phyloP scores from a whole-genome alignment of 2,113 vertebrate species.

The Manacus vitellinus region DNA sequence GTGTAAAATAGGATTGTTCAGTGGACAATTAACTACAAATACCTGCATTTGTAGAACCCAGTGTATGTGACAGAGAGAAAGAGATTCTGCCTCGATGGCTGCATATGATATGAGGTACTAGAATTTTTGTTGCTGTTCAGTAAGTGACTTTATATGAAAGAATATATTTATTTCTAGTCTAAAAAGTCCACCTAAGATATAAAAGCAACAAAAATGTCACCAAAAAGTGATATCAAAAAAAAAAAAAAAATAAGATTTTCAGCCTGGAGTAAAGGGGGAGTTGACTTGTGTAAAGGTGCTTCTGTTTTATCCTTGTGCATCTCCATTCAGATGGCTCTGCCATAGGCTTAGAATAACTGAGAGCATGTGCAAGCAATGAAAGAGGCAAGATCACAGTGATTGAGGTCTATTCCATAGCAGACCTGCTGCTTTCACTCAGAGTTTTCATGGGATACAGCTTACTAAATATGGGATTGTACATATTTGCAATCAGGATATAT shows the following conservation, averaged over 20 bases:
- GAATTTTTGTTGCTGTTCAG: not conserved
- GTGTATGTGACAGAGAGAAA: not conserved
- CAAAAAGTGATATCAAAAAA: not conserved
- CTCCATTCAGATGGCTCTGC: not conserved
- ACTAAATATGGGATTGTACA: not conserved
- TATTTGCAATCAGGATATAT: not conserved
- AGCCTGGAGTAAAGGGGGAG: not conserved
- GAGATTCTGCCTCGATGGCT: not conserved
- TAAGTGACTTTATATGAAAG: not conserved
- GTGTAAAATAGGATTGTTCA: not conserved
- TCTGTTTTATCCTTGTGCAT: not conserved
- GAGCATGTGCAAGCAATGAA: not conserved
- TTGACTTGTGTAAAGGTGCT: not conserved
- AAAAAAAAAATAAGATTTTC: not conserved
- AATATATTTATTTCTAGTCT: not conserved
- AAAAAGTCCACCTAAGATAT: not conserved
- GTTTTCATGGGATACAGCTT: not conserved
- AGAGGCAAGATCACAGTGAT: not conserved
- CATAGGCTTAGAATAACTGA: not conserved
- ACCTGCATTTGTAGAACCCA: not conserved
- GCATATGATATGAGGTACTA: not conserved
- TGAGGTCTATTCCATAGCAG: not conserved
- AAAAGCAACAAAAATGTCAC: not conserved
- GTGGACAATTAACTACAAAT: not conserved
- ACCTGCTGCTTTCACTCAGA: fast-evolving